Evolutionary conservation across 2,797 vertebrate species (phyloP).

Genomic region (Cuculus canorus): DNA sequence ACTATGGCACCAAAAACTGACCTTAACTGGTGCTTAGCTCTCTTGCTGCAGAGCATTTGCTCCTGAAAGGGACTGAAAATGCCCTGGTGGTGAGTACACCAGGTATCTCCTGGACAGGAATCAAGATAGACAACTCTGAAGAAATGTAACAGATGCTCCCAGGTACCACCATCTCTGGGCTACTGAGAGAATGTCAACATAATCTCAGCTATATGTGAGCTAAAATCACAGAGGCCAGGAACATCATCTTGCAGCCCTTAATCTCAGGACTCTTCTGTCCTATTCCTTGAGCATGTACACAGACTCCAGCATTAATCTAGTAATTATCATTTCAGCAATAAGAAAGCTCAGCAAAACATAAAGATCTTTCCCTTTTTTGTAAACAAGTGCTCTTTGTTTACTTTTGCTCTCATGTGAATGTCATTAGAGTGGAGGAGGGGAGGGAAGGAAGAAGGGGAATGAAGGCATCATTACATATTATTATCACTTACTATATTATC

Average conservation of each 20-base stretch:
- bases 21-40: background rate
- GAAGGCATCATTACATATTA: background rate
- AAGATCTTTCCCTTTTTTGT: background rate
- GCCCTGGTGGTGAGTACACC: background rate
- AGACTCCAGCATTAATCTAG: background rate
- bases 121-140: background rate
- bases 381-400: background rate
- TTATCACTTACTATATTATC: background rate
- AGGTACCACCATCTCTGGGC: background rate
- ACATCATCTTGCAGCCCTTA: background rate
- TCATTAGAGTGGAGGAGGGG: background rate
- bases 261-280: background rate
- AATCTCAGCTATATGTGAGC: background rate
- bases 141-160: background rate
- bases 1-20: background rate
- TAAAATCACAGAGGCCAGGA: background rate
- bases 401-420: background rate
- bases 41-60: accelerated
- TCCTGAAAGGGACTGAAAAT: background rate
- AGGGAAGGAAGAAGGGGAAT: background rate
- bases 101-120: background rate
- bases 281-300: background rate
- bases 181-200: background rate
- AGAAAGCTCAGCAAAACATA: background rate
- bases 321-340: background rate